Conservation (phyloP, 2,113 vertebrate species). For the Hippocampus barbouri region DNA sequence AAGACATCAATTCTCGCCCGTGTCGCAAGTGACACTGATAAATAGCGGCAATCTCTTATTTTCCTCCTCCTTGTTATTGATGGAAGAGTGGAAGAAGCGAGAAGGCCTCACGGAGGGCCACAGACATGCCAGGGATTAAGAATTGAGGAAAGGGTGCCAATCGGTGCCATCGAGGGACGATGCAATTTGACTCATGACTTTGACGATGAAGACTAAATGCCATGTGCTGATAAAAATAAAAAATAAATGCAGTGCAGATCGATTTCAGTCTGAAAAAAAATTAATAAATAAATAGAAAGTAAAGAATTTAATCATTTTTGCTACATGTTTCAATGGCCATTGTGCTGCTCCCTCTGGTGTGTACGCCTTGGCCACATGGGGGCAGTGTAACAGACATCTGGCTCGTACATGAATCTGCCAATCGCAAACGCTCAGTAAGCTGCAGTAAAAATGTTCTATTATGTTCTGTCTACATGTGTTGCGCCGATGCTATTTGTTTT, state of each 20-base stretch:
- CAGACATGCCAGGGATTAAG: constrained; percentile 25
- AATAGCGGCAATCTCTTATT: constrained; percentile 56
- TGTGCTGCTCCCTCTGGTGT: no score
- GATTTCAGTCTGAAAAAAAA: no score
- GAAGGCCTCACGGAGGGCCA: constrained; percentile 30
- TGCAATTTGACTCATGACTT: constrained; percentile 2
- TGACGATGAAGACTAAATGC: neutral
- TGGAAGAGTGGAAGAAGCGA: neutral
- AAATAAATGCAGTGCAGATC: neutral
- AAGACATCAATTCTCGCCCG: constrained; percentile 48
- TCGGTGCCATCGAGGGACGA: constrained; percentile 6
- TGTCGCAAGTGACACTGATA: constrained; percentile 58
- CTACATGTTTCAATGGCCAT: no score
- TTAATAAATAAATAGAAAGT: no score
- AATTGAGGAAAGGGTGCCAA: constrained; percentile 17
- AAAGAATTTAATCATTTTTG: no score
- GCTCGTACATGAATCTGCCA: no score
- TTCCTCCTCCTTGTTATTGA: constrained; percentile 15
- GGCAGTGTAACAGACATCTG: no score
- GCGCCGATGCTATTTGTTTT: no score
- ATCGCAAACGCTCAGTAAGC: no score
- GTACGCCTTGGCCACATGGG: no score
- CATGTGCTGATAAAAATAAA: neutral
- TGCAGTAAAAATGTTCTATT: no score
- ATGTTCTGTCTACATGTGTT: no score